Percentiles rank a stretch among this genome's conserved stretches.
phyloP scores from a whole-genome alignment of 2,888 invertebrate species.

The Steinernema carpocapsae region DNA sequence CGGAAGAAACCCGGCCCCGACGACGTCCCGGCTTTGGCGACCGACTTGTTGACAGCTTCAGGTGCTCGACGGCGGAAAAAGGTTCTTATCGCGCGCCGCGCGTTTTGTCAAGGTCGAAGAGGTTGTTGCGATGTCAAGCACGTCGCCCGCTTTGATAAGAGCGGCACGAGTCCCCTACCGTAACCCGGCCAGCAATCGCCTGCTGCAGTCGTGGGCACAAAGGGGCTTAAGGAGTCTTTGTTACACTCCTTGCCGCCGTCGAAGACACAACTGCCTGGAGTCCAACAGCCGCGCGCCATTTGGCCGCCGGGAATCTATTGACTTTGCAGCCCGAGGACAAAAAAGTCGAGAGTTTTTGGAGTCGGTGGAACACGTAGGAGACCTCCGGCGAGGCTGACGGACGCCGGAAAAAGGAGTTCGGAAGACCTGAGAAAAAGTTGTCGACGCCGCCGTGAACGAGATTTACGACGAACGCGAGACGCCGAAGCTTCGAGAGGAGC shows the following conservation, averaged over 20 bases:
- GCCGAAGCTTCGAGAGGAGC: conserved; percentile 12
- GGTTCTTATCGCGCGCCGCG: background rate
- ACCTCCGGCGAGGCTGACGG: background rate
- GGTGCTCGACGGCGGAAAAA: conserved; percentile 7
- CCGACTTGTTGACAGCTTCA: conserved; percentile 18
- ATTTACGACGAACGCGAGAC: background rate
- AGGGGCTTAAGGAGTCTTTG: conserved; percentile 10
- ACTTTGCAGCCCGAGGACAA: conserved; percentile 1
- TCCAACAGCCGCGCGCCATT: conserved; percentile 34
- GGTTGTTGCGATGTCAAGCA: conserved; percentile 14
- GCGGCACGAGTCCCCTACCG: background rate
- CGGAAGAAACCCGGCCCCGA: background rate
- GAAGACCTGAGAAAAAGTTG: background rate
- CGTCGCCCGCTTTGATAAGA: conserved; percentile 1
- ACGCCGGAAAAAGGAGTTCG: background rate
- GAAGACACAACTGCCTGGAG: background rate
- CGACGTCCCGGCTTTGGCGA: background rate
- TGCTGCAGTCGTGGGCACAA: conserved; percentile 20
- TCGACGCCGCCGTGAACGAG: conserved; percentile 9
- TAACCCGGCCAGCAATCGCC: background rate
- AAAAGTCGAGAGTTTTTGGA: background rate
- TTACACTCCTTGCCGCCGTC: conserved; percentile 8
- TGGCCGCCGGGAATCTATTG: background rate
- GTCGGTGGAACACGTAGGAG: background rate
- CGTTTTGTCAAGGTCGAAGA: background rate